Conservation (phyloP, 2,888 invertebrate genomes). For the Ctenicera cuprea region DNA sequence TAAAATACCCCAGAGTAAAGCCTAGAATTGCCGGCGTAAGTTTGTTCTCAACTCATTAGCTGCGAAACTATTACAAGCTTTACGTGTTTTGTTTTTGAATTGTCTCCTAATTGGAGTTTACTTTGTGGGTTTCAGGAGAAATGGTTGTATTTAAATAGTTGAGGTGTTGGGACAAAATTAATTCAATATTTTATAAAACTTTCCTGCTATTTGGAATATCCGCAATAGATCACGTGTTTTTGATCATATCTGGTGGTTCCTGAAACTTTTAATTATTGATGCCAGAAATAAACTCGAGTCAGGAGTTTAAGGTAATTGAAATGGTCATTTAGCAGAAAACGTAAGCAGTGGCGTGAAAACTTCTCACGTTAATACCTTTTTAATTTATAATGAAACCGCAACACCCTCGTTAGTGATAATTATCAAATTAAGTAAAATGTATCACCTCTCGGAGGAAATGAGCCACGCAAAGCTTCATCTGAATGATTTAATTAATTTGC, state of each 20-base stretch:
- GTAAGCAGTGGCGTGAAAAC: slow-evolving; percentile 14
- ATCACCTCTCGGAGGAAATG: slow-evolving; percentile 24
- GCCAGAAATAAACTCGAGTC: background rate
- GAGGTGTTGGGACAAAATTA: background rate
- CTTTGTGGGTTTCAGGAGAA: background rate
- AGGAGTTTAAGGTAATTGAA: background rate
- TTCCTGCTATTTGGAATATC: background rate
- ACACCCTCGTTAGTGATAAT: slow-evolving; percentile 30
- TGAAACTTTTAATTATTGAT: background rate
- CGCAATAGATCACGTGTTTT: no score
- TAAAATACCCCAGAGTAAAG: slow-evolving; percentile 15
- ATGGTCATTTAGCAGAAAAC: slow-evolving; percentile 6
- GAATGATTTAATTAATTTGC: slow-evolving; percentile 37
- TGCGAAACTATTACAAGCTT: slow-evolving; percentile 4
- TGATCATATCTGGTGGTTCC: no score
- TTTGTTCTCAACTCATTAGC: slow-evolving; percentile 31
- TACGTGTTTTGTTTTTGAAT: slow-evolving; percentile 14
- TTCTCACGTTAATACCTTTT: slow-evolving; percentile 21
- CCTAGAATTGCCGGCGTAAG: background rate
- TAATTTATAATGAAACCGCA: slow-evolving; percentile 20
- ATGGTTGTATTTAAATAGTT: background rate
- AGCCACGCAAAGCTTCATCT: slow-evolving; percentile 13
- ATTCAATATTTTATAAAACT: background rate
- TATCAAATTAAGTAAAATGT: slow-evolving; percentile 30
- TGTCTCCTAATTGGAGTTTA: background rate